Conservation (phyloP, 1,140 invertebrate species). For the Zaprionus gabonicus region DNA sequence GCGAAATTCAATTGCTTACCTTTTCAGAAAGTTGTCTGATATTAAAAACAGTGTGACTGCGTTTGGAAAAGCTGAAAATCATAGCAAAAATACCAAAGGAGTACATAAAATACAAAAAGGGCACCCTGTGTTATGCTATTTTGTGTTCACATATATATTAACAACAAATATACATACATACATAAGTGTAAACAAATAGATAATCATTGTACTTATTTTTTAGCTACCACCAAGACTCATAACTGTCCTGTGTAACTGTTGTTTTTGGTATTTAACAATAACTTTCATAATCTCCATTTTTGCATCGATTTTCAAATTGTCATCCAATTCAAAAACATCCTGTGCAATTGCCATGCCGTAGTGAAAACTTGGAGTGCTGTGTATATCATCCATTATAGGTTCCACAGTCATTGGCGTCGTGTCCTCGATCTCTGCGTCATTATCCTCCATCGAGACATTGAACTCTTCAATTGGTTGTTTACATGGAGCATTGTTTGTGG, state of each 20-base stretch:
- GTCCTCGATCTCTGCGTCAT: conserved; percentile 37
- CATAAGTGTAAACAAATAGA: background rate
- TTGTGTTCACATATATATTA: background rate
- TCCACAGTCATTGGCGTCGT: conserved; percentile 34
- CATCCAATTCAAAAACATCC: conserved; percentile 41
- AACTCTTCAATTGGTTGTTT: conserved; percentile 38
- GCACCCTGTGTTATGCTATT: background rate
- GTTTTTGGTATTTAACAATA: conserved; percentile 54
- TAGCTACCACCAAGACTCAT: conserved; percentile 36
- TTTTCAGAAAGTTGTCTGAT: conserved; percentile 27
- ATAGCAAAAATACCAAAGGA: background rate
- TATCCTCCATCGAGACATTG: conserved; percentile 41
- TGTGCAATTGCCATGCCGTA: conserved; percentile 57
- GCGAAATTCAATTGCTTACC: conserved; percentile 29
- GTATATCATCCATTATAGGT: conserved; percentile 26
- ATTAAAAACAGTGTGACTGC: conserved; percentile 14
- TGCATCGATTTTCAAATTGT: conserved; percentile 45
- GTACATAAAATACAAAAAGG: background rate
- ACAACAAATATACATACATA: background rate
- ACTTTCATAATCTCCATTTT: conserved; percentile 56
- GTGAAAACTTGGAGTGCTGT: conserved; percentile 38
- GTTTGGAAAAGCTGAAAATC: background rate
- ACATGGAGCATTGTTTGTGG: background rate
- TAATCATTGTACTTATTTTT: conserved; percentile 2
- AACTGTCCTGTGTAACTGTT: conserved; percentile 38